Evolutionary conservation across 2,113 vertebrate genomes (phyloP).

Genomic region (Ascaphus truei): DNA sequence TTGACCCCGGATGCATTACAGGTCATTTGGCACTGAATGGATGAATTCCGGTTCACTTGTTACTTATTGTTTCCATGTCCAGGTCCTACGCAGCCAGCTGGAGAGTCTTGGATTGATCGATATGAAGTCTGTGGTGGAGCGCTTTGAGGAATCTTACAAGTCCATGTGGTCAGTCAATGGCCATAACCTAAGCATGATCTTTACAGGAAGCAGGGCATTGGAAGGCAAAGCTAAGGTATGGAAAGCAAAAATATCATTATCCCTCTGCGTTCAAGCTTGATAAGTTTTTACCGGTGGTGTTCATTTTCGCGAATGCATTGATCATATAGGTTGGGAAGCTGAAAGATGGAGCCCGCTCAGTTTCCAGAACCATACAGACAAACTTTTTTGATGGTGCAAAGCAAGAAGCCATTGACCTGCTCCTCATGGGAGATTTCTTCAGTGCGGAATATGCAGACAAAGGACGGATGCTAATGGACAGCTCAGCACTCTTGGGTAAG

Average conservation of each 20-base stretch:
- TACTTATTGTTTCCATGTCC: not conserved
- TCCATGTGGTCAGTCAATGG: constrained; percentile 71
- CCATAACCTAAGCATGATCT: constrained; percentile 68
- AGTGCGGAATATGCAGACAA: constrained; percentile 62
- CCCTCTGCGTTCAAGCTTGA: not conserved
- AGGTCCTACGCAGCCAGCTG: constrained; percentile 68
- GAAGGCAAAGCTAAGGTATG: constrained; percentile 75
- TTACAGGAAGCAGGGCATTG: constrained; percentile 65
- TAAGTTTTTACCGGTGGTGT: not conserved
- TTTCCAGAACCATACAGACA: constrained; percentile 71
- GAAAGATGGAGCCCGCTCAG: constrained; percentile 70
- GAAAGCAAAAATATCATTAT: not conserved
- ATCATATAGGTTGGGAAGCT: constrained; percentile 64
- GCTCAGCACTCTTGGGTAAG: constrained; percentile 62
- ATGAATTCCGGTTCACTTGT: too few relatives aligned
- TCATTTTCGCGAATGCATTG: not conserved
- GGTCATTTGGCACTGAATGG: too few relatives aligned
- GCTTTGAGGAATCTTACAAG: constrained; percentile 68
- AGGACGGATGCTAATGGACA: constrained; percentile 64
- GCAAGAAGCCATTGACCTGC: constrained; percentile 68
- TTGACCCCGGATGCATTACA: too few relatives aligned
- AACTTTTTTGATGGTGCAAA: constrained; percentile 67
- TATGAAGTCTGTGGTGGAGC: constrained; percentile 57
- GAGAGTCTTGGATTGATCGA: constrained; percentile 63
- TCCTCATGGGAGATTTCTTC: constrained; percentile 66